phyloP scores from a whole-genome alignment of 2,888 invertebrate species.

The Cephus pulcher region DNA sequence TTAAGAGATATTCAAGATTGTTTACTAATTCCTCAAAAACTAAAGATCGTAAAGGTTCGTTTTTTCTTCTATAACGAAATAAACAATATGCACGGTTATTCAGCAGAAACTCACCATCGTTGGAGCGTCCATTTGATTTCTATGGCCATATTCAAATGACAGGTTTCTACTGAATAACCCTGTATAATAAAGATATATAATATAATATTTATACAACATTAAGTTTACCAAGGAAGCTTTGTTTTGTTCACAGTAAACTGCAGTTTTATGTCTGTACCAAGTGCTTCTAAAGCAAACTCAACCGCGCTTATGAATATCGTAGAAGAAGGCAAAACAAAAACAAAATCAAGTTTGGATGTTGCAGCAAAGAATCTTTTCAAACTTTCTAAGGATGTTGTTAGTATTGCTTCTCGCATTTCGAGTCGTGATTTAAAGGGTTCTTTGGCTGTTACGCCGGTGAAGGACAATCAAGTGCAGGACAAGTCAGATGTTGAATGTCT shows the following conservation, averaged over 20 bases:
- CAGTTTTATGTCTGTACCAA: constrained; percentile 41
- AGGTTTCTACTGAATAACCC: too few species aligned
- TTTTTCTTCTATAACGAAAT: too few species aligned
- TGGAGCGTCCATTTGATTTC: too few species aligned
- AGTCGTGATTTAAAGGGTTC: background rate
- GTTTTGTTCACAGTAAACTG: constrained; percentile 36
- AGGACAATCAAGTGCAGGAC: background rate
- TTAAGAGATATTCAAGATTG: constrained; percentile 51
- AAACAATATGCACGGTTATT: too few species aligned
- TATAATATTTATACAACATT: background rate
- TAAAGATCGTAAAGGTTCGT: background rate
- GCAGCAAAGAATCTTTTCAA: constrained; percentile 31
- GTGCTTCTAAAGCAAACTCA: constrained; percentile 45
- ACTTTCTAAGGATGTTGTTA: constrained; percentile 26
- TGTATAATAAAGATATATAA: constrained; percentile 22
- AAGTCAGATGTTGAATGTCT: too few species aligned
- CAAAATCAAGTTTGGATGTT: constrained; percentile 38
- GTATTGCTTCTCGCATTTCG: background rate
- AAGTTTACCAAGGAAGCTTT: too few species aligned
- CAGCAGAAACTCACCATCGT: too few species aligned
- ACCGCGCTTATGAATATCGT: constrained; percentile 35
- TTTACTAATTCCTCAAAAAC: constrained; percentile 35
- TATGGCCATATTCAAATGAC: too few species aligned
- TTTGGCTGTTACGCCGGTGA: constrained; percentile 14
- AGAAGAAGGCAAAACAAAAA: constrained; percentile 32